Evolutionary conservation across 2,888 invertebrate species (phyloP), one percentile per base, ranked within the genome.

Genomic region (Tetrapedia diversipes): DNA sequence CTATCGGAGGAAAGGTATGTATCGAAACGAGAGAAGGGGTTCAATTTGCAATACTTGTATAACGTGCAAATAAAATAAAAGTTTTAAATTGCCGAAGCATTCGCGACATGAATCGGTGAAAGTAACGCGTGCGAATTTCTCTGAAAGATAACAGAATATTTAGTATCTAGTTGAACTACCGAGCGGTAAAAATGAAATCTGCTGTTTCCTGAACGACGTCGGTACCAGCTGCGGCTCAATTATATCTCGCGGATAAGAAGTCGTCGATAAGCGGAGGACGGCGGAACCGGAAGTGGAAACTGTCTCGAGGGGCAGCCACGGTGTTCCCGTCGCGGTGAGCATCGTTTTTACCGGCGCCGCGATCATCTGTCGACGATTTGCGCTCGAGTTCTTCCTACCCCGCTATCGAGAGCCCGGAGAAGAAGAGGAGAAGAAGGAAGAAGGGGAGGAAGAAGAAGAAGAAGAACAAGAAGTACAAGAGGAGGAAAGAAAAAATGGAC

Each of bases 361-460:
- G 72, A 72, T 72, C 77, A 68, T 77, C 60, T 71, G 71, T 71
- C 69, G 75, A 61, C 57, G 67, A 79, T 70, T 79, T 72, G 64
- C 79, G 60, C 72, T 77, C 41, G 41, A 65, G 64, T 67, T 72
- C 67, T 77, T 77, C 61, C 61, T 69, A 19, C 68, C 47, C 49
- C 45, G 69, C 45, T 75, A 64, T 64, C 77, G 66, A 54, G 59
- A 34, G 34, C 11, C 63, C 11, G 7, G 22, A 37, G 34, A 27
- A 47, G 32, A 27, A 24, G 39, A 63, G 29, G 16, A 43, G 29
- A 10, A 39, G 2, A 19, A n/a, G 16, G 32, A 32, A 57, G 19
- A 41, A 27, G 60, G 4, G 3, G 24, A 39, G 3, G 54, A 16
- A 45, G 29, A 45, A 29, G 7, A 22, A 16, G 8, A 8, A 14